phyloP scores from a whole-genome alignment of 2,888 invertebrate species.

The Hydraecia micacea region DNA sequence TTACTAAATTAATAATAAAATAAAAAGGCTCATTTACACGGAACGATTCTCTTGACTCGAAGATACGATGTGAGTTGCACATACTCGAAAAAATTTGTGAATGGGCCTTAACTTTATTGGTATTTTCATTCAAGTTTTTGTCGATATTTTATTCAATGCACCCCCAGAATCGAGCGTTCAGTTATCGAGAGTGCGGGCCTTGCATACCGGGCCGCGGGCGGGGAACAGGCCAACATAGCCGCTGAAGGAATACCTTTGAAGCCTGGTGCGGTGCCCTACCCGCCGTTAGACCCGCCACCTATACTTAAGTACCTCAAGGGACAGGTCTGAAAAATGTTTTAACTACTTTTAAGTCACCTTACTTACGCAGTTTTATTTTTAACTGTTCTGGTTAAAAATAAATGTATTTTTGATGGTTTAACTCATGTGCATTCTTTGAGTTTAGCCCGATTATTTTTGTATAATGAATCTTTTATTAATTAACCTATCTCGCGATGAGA shows the following conservation, averaged over 20 bases:
- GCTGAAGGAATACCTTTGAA: slow-evolving; percentile 66
- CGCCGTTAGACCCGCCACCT: slow-evolving; percentile 82
- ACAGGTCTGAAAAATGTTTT: slow-evolving; percentile 73
- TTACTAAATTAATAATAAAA: too few relatives aligned
- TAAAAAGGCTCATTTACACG: background rate
- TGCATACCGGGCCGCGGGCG: slow-evolving; percentile 84
- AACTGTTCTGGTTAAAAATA: too few relatives aligned
- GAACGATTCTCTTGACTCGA: background rate
- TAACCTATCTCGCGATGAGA: background rate
- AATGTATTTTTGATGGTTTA: background rate
- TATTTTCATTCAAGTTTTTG: slow-evolving; percentile 42
- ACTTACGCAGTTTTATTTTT: background rate
- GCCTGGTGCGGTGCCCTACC: slow-evolving; percentile 80
- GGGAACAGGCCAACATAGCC: slow-evolving; percentile 73
- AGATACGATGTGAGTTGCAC: background rate
- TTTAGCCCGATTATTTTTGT: background rate
- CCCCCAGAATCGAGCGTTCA: slow-evolving; percentile 83
- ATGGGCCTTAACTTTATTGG: background rate
- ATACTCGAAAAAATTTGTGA: background rate
- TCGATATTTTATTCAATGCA: slow-evolving; percentile 36
- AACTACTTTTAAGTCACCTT: background rate
- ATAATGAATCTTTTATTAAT: background rate
- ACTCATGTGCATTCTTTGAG: background rate
- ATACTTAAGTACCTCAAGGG: slow-evolving; percentile 86
- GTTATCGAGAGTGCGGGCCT: slow-evolving; percentile 86